These are phyloP conservation scores for Agrochola macilenta DNA, from an alignment of 2,888 invertebrate genomes.

Conservation along the genomic window DNA sequence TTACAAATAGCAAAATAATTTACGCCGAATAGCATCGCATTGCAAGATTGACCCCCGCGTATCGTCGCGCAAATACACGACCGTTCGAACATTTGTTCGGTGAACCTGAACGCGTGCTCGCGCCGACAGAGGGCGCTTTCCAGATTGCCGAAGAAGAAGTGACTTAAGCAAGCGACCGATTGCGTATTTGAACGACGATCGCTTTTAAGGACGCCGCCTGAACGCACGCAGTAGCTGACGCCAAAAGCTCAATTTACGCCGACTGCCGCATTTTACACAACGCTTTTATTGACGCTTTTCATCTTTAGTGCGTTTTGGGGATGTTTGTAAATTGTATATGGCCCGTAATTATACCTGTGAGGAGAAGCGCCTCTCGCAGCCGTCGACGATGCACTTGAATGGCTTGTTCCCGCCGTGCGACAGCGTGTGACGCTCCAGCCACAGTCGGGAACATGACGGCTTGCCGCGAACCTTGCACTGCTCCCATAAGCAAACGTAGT, in stretches of 20 bases:
- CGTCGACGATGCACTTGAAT: slow-evolving; percentile 98
- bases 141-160: no score
- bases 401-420: slow-evolving; percentile 98
- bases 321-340: slow-evolving; percentile 30
- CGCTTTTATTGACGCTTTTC: slow-evolving; percentile 1
- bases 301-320: slow-evolving; percentile 32
- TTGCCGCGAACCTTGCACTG: slow-evolving; percentile 98
- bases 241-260: slow-evolving; percentile 39
- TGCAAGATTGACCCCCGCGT: neutral
- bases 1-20: neutral
- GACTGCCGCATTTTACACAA: slow-evolving; percentile 27
- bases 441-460: slow-evolving; percentile 97
- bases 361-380: slow-evolving; percentile 96
- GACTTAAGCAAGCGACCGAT: no score
- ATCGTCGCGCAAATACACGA: no score
- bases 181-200: no score
- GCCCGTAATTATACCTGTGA: slow-evolving; percentile 93
- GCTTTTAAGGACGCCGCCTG: no score
- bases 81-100: no score
- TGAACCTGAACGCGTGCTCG: no score
- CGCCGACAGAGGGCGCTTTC: no score
- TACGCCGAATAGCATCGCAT: slow-evolving; percentile 21
- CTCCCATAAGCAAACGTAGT: slow-evolving; percentile 97
- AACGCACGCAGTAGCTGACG: slow-evolving; percentile 21
- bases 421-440: slow-evolving; percentile 98